These are phyloP conservation scores for Lamellibrachia luymesi DNA, from an alignment of 1,140 invertebrate species.

Conservation along the genomic window DNA sequence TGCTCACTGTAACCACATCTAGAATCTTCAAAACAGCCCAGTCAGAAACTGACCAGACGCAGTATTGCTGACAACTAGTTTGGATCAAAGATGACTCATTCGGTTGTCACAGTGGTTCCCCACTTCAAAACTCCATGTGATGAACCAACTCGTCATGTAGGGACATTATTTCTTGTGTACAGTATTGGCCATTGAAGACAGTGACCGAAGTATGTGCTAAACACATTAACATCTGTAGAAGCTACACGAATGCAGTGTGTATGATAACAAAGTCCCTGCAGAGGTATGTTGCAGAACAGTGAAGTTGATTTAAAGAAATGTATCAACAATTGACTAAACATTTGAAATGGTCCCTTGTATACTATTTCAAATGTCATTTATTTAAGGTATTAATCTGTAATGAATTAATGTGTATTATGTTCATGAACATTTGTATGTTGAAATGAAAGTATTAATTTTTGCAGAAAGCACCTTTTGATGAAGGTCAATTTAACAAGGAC, in stretches of 20 bases:
- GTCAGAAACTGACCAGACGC: too few relatives aligned
- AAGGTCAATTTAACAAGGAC: conserved; percentile 52
- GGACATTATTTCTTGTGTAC: too few relatives aligned
- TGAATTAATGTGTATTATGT: neutral
- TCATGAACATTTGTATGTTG: neutral
- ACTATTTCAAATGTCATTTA: conserved; percentile 45
- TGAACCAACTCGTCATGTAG: too few relatives aligned
- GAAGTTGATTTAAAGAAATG: conserved; percentile 54
- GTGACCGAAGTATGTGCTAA: too few relatives aligned
- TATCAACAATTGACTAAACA: too few relatives aligned
- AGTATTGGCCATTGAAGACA: neutral
- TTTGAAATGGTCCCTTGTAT: too few relatives aligned
- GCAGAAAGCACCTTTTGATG: conserved; percentile 39
- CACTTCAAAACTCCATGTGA: neutral
- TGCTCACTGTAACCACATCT: too few relatives aligned
- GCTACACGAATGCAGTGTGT: too few relatives aligned
- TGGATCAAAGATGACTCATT: neutral
- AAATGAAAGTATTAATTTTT: conserved; percentile 28
- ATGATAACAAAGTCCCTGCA: too few relatives aligned
- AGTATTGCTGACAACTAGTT: neutral
- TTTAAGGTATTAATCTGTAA: conserved; percentile 57
- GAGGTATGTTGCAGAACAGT: neutral
- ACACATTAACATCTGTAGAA: too few relatives aligned
- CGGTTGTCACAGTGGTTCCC: neutral
- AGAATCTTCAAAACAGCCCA: too few relatives aligned